Evolutionary conservation across 1,140 invertebrate genomes (phyloP).

Genomic region (Drosophila busckii): DNA sequence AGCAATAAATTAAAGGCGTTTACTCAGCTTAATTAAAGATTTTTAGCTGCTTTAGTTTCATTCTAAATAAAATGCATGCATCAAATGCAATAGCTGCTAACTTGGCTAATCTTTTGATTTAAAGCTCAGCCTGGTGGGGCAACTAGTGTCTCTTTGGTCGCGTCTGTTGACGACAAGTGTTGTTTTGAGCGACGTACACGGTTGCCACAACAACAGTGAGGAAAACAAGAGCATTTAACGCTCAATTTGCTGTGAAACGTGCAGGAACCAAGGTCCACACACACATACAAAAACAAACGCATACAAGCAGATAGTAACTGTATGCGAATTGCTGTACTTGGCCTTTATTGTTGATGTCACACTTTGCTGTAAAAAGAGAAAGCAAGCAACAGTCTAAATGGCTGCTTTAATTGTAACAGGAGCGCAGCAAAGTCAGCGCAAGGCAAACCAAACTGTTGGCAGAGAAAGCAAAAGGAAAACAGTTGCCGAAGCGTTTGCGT

Average conservation of each 20-base stretch:
- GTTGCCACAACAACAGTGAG: slow-evolving; percentile 62
- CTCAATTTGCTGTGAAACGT: slow-evolving; percentile 73
- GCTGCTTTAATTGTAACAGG: slow-evolving; percentile 63
- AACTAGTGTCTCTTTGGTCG: too few species aligned
- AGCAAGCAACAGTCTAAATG: slow-evolving; percentile 60
- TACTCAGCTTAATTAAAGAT: too few species aligned
- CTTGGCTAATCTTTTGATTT: too few species aligned
- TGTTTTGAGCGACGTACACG: slow-evolving; percentile 70
- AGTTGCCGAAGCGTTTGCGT: background rate
- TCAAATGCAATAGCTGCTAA: too few species aligned
- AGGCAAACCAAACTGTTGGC: too few species aligned
- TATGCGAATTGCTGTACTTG: slow-evolving; percentile 61
- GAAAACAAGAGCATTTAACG: slow-evolving; percentile 61
- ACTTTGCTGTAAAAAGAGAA: slow-evolving; percentile 33
- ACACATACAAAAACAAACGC: slow-evolving; percentile 1
- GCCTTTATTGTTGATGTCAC: slow-evolving; percentile 30
- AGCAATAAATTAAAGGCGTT: too few species aligned
- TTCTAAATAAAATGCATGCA: too few species aligned
- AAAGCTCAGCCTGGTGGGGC: too few species aligned
- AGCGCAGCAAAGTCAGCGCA: slow-evolving; percentile 32
- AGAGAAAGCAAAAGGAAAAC: background rate
- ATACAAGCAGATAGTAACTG: slow-evolving; percentile 40
- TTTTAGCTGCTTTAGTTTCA: too few species aligned
- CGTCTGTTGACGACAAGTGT: slow-evolving; percentile 72
- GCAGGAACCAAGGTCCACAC: slow-evolving; percentile 41